These are phyloP conservation scores for Scleropages formosus DNA, from an alignment of 2,797 vertebrate genomes.

Conservation along the genomic window DNA sequence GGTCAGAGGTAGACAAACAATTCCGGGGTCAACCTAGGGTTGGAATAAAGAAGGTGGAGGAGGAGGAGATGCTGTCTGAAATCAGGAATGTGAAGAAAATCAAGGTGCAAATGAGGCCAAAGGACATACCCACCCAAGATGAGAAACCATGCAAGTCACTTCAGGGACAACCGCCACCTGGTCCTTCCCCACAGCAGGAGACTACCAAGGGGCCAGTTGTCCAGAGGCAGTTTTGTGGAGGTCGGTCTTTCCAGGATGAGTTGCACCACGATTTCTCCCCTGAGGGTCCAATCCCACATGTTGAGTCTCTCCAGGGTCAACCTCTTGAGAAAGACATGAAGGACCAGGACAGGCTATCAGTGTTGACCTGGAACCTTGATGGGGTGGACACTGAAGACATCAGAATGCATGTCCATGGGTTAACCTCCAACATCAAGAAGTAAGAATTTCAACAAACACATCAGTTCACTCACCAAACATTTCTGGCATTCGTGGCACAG, in stretches of 20 bases:
- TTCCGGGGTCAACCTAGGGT: background rate
- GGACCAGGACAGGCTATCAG: slow-evolving; percentile 10
- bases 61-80: background rate
- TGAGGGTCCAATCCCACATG: background rate
- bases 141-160: background rate
- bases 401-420: slow-evolving; percentile 13
- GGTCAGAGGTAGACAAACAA: background rate
- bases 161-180: background rate
- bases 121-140: background rate
- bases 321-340: slow-evolving; percentile 2
- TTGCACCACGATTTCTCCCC: background rate
- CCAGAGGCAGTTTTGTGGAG: background rate
- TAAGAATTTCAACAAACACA: slow-evolving; percentile 12
- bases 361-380: slow-evolving; percentile 17
- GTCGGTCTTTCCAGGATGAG: background rate
- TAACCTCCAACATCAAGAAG: slow-evolving; percentile 23
- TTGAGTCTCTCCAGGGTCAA: slow-evolving; percentile 5
- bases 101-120: background rate
- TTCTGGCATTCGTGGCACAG: too few relatives aligned
- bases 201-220: background rate
- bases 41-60: background rate
- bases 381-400: background rate
- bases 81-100: background rate
- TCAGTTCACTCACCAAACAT: too few relatives aligned
- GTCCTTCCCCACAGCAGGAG: background rate